Percentiles rank a stretch among this genome's conserved stretches.
phyloP scores from a whole-genome alignment of 2,888 invertebrate species.

The Caenorhabditis sp. region DNA sequence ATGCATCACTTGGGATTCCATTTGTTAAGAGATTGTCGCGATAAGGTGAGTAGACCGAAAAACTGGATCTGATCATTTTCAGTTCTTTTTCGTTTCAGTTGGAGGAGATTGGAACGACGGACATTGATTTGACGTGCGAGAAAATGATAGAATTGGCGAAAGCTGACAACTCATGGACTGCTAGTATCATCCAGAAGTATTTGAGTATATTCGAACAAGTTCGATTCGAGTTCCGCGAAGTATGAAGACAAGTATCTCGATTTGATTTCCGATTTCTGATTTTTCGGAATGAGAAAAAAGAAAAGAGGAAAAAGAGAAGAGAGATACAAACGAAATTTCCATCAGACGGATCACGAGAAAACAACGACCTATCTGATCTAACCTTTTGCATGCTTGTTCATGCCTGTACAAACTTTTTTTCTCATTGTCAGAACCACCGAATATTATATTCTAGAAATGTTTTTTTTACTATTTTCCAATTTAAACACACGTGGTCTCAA shows the following conservation, averaged over 20 bases:
- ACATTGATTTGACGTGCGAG: conserved; percentile 61
- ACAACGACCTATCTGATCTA: conserved; percentile 9
- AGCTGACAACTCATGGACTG: conserved; percentile 57
- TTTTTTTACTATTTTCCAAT: not conserved
- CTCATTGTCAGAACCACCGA: not conserved
- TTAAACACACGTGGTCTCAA: not conserved
- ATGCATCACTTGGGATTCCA: conserved; percentile 66
- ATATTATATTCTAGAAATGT: not conserved
- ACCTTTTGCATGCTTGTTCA: not conserved
- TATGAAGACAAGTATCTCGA: not conserved
- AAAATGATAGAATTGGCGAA: conserved; percentile 65
- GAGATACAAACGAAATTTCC: not conserved
- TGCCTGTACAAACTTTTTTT: not conserved
- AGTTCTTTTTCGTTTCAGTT: conserved; percentile 50
- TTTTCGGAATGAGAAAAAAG: not conserved
- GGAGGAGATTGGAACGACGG: conserved; percentile 65
- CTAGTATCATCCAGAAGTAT: conserved; percentile 31
- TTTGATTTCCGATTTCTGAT: conserved; percentile 30
- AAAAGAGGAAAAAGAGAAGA: conserved; percentile 7
- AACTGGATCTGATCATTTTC: not conserved
- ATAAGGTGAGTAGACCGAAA: conserved; percentile 48
- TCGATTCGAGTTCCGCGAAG: conserved; percentile 30
- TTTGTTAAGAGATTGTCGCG: conserved; percentile 62
- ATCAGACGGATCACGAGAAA: conserved; percentile 12
- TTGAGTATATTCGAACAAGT: conserved; percentile 50